Conservation (phyloP, 2,888 invertebrate species). For the Acrobasis repandana region DNA sequence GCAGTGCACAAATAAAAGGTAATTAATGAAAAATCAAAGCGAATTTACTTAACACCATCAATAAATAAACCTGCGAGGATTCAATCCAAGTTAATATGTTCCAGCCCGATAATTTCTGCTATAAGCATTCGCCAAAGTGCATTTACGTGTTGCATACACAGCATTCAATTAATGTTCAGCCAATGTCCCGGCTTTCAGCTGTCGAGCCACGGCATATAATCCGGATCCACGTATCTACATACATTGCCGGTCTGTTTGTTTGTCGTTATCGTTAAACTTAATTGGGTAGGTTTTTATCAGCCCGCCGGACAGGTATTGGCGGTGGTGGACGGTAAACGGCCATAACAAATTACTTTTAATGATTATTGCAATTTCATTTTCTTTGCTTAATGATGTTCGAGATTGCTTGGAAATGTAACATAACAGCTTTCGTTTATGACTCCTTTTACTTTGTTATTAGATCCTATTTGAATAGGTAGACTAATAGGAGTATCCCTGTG, state of each 20-base stretch:
- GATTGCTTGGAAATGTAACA: too few relatives aligned
- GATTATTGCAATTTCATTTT: slow-evolving; percentile 19
- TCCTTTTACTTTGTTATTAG: too few relatives aligned
- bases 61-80: slow-evolving; percentile 27
- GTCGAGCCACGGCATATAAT: slow-evolving; percentile 42
- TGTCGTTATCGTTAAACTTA: slow-evolving; percentile 27
- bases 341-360: slow-evolving; percentile 1
- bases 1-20: neutral
- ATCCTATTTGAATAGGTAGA: too few relatives aligned
- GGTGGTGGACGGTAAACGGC: slow-evolving; percentile 8
- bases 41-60: slow-evolving; percentile 17
- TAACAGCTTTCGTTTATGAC: too few relatives aligned
- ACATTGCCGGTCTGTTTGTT: slow-evolving; percentile 34
- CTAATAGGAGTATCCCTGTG: too few relatives aligned
- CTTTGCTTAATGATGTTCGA: neutral
- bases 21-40: slow-evolving; percentile 14
- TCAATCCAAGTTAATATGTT: slow-evolving; percentile 35
- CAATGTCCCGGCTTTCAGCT: slow-evolving; percentile 43
- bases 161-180: slow-evolving; percentile 37
- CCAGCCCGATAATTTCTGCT: slow-evolving; percentile 34
- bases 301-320: slow-evolving; percentile 12
- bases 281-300: slow-evolving; percentile 20
- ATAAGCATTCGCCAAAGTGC: slow-evolving; percentile 44
- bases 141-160: slow-evolving; percentile 43
- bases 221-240: slow-evolving; percentile 39